Evolutionary conservation across 2,797 vertebrate genomes (phyloP), one percentile per base, ranked within the genome.

Genomic region (Pipistrellus pipistrellus): DNA sequence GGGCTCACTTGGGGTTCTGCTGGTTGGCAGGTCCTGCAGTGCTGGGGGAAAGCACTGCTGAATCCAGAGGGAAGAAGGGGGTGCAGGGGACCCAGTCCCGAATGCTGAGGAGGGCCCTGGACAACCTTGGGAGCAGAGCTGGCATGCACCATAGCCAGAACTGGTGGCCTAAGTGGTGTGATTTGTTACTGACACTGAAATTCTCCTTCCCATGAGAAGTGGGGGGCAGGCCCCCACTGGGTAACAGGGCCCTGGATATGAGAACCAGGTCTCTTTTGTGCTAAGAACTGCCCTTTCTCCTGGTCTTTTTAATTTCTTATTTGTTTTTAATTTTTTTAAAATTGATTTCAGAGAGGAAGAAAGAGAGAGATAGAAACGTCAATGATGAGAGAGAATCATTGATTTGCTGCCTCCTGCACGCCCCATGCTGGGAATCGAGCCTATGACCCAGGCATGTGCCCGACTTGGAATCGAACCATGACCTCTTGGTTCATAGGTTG

Each of bases 21-120:
- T 0, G 0, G 30, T 14, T 8, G 30, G 13, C 44, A 30, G 38
- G 38, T 64, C 30, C 55, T 20, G 2, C 15, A 53, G 48, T 10
- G 6, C 0, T 0, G 3, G n/a, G 9, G 3, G 4, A 8, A 8
- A 8, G 3, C 53, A 4, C 11, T 12, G n/a, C 4, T 80, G 17
- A 30, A n/a, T 18, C 9, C 21, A 30, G 25, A 59, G 57, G 66
- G 38, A 44, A 44, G 20, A 7, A 8, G 0, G 9, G 18, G n/a
- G 55, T 6, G 0, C 20, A 7, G 4, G 48, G n/a, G 27, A 23
- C 38, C 4, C 12, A 10, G 27, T 1, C 20, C 55, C 3, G 5
- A 27, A 0, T 0, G 53, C 21, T 13, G 30, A 10, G 77, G 21
- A 71, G 6, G n/a, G 27, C 2, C 13, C 12, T 38, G 62, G 48